Base-by-base conservation (phyloP, 2,797 vertebrate genomes). In the Benthosema pterotum region DNA sequence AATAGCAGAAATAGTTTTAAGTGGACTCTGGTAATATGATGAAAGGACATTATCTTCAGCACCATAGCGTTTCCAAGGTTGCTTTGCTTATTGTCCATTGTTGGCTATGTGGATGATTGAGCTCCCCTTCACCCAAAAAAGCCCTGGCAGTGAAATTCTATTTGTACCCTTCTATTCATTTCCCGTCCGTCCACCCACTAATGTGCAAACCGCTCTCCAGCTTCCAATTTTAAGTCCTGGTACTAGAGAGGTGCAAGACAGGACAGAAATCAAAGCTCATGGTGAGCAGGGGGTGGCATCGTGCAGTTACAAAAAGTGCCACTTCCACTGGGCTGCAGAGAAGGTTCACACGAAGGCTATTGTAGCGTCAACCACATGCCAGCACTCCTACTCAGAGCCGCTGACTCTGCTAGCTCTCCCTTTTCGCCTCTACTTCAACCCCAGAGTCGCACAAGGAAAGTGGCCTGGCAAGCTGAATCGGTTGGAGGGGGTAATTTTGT, bases 401-500 rank as follows among this genome's bases (percentile, higher is more conserved):
- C 62, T 74, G 32, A 38, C 32, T 38, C 2, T 32, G 48, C 60
- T 74, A 22, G 15, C 68, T 78, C 48, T 47, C 72, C n/a, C 12
- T 53, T 28, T 67, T 57, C 63, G 62, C 61, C 12, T 18, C 49
- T 19, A 56, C 56, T 64, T 60, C 19, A 63, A 38, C 47, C 47
- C 43, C 57, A 56, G 83, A 71, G 57, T 54, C 67, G 61, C 43
- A 52, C 22, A 71, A 46, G 52, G 54, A 45, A 63, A 83, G 65
- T 75, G 61, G 73, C 69, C 73, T 74, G 38, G 50, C 74, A 78
- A 63, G 65, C 46, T 57, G 11, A 28, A n/a, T 48, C 63, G 55
- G 52, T 52, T 57, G 49, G 46, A 67, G 65, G 46, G 68, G 65
- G 43, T 58, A 25, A 60, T 76, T 73, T 53, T 46, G 12, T 32